phyloP scores from a whole-genome alignment of 1,140 invertebrate species.

The Sitobion miscanthi region DNA sequence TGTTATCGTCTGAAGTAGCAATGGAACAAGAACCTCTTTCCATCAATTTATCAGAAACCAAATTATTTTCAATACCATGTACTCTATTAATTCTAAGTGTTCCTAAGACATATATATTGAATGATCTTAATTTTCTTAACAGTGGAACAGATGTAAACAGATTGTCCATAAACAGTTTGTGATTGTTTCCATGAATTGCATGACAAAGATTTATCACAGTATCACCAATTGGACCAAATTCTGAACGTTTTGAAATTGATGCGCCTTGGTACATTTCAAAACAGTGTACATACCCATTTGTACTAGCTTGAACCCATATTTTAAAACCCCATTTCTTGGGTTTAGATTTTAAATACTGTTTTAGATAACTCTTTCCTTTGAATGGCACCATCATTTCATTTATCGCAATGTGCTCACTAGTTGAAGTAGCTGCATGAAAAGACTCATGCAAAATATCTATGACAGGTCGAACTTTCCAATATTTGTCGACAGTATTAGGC shows the following conservation, averaged over 20 bases:
- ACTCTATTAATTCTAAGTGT: not conserved
- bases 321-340: not conserved
- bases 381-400: slow-evolving; percentile 29
- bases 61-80: not conserved
- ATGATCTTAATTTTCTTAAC: not conserved
- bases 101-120: not conserved
- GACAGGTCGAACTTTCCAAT: slow-evolving; percentile 16
- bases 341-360: slow-evolving; percentile 3
- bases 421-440: slow-evolving; percentile 16
- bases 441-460: not conserved
- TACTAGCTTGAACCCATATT: not conserved
- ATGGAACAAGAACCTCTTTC: not conserved
- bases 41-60: not conserved
- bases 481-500: not conserved
- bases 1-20: not conserved
- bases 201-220: not conserved
- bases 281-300: not conserved
- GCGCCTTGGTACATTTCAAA: not conserved
- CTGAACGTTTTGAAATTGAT: not conserved
- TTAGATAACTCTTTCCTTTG: slow-evolving; percentile 13
- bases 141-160: slow-evolving; percentile 3
- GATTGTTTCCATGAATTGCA: not conserved
- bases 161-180: not conserved
- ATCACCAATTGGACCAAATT: slow-evolving; percentile 13
- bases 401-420: not conserved